Evolutionary conservation across 2,797 vertebrate genomes (phyloP).

Genomic region (Mormyrops attenuatus): DNA sequence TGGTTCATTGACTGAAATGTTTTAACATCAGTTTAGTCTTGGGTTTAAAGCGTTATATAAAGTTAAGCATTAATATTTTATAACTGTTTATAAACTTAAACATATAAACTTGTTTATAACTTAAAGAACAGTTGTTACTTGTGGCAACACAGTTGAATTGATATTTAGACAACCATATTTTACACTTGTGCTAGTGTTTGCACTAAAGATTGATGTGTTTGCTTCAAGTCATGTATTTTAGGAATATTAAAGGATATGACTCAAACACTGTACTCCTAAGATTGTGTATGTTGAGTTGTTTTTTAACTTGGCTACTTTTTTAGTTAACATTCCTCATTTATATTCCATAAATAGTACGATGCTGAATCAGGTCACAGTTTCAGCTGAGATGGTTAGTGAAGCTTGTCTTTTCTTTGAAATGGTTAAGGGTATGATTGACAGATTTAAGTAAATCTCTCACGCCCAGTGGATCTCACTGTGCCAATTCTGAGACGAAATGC

Average conservation of each 20-base stretch:
- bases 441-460: constrained; percentile 43
- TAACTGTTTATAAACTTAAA: too few species aligned
- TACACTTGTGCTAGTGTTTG: not conserved
- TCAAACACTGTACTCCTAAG: constrained; percentile 29
- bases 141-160: not conserved
- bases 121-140: not conserved
- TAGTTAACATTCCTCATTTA: constrained; percentile 45
- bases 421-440: constrained; percentile 35
- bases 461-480: constrained; percentile 27
- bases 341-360: constrained; percentile 27
- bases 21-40: not conserved
- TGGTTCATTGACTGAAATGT: not conserved
- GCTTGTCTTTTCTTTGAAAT: constrained; percentile 44
- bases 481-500: constrained; percentile 38
- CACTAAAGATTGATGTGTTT: constrained; percentile 16
- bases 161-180: not conserved
- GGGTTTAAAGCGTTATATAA: not conserved
- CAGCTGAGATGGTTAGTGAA: constrained; percentile 27
- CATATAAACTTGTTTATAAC: too few species aligned
- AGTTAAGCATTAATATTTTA: not conserved
- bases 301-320: constrained; percentile 16
- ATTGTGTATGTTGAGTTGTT: constrained; percentile 33
- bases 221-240: constrained; percentile 11
- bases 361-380: constrained; percentile 20
- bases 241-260: constrained; percentile 15